Conservation (phyloP, 1,140 invertebrate genomes). For the Drosophila malerkotliana region DNA sequence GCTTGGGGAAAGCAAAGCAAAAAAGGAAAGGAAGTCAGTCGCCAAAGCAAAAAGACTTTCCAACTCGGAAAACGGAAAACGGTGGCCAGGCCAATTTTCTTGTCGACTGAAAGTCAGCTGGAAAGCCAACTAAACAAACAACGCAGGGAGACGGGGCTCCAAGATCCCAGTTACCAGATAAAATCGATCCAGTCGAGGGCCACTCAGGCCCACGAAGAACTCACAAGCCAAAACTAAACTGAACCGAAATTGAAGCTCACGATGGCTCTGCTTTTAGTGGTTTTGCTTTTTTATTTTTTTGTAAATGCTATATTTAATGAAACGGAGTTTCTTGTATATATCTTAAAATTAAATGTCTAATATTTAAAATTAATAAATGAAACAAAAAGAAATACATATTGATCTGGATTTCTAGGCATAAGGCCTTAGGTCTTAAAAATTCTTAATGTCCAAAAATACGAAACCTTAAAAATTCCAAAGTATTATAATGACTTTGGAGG, state of each 20-base stretch:
- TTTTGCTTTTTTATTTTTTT: no score
- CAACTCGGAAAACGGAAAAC: constrained; percentile 45
- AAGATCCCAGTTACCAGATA: neutral
- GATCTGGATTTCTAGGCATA: no score
- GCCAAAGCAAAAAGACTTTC: constrained; percentile 34
- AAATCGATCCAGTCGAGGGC: constrained; percentile 2
- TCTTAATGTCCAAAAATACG: no score
- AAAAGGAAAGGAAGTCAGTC: constrained; percentile 44
- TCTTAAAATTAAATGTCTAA: no score
- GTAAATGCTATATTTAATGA: no score
- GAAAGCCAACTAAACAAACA: constrained; percentile 3
- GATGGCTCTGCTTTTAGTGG: no score
- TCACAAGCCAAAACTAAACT: neutral
- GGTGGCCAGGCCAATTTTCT: constrained; percentile 37
- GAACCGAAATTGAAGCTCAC: neutral
- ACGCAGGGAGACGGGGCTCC: constrained; percentile 12
- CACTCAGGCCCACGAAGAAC: neutral
- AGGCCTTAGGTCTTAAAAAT: no score
- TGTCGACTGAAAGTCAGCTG: constrained; percentile 16
- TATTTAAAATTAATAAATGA: no score
- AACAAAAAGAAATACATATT: no score
- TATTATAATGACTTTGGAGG: no score
- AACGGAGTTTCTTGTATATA: no score
- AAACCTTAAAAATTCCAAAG: no score
- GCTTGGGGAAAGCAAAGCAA: constrained; percentile 37